Conservation (phyloP, 2,888 invertebrate genomes). For the Gnatocerus cornutus region DNA sequence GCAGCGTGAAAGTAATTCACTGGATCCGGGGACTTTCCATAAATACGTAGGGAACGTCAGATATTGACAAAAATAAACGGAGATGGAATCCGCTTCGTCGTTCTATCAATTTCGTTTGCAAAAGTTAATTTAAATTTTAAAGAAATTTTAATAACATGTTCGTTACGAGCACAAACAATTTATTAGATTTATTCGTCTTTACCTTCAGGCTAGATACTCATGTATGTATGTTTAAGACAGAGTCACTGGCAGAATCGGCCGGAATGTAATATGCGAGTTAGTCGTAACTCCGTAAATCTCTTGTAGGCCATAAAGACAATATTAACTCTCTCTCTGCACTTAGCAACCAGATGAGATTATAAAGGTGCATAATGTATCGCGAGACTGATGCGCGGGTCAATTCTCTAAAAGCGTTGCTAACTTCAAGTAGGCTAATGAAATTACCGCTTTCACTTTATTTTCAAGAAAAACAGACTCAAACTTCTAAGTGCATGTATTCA, state of each 20-base stretch:
- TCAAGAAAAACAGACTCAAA: constrained; percentile 59
- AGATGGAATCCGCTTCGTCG: constrained; percentile 48
- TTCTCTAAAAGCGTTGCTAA: constrained; percentile 56
- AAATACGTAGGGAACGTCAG: constrained; percentile 49
- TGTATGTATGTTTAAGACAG: constrained; percentile 51
- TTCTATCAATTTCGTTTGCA: constrained; percentile 55
- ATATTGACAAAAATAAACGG: constrained; percentile 50
- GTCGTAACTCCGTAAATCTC: constrained; percentile 68
- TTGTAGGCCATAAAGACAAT: constrained; percentile 68
- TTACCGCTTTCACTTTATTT: constrained; percentile 62
- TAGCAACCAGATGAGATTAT: constrained; percentile 62
- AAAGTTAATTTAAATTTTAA: constrained; percentile 62
- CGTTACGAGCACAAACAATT: constrained; percentile 52
- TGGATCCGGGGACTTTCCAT: constrained; percentile 49
- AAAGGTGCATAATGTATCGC: constrained; percentile 62
- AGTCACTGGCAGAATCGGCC: constrained; percentile 58
- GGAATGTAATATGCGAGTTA: constrained; percentile 69
- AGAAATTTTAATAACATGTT: constrained; percentile 61
- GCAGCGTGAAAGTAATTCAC: constrained; percentile 56
- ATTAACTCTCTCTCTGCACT: constrained; percentile 65
- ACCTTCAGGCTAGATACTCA: constrained; percentile 53
- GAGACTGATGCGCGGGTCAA: constrained; percentile 59
- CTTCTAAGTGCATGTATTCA: constrained; percentile 63
- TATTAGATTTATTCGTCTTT: constrained; percentile 52
- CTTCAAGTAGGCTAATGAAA: constrained; percentile 60